Evolutionary conservation across 2,888 invertebrate species (phyloP), one percentile per base, ranked within the genome.

Genomic region (Asteroscopus sphinx): DNA sequence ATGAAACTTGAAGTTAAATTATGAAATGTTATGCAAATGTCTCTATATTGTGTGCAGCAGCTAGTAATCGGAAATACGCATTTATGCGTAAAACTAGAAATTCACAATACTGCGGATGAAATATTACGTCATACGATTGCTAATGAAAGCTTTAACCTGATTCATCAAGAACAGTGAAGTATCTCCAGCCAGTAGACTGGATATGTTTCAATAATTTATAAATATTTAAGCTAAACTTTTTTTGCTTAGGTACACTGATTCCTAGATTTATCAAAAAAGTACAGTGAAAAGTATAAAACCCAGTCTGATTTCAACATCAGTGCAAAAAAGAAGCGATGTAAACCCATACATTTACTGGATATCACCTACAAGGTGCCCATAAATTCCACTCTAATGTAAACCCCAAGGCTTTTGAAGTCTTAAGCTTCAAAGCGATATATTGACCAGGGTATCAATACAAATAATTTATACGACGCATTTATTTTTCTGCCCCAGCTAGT

Each of bases 401-500:
- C 58, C 51, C 59, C 9, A 56, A 49, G 63, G 49, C 57, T 69
- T 51, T 56, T 56, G 42, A 61, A 51, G 53, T 48, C 53, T 64
- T 65, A 73, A 60, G 56, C 61, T 62, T 44, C 53, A 51, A 46
- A 54, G 40, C 48, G 44, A 67, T 66, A 66, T 48, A 63, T 67
- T 54, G 45, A 52, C 28, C 32, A 11, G 44, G 16, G 35, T 58
- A 62, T 68, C 57, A 54, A 73, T 62, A 55, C 63, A 30, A 45
- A 58, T 56, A 68, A 69, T 62, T 67, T 75, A 74, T 62, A 53
- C 42, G 48, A 56, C 41, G 60, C 36, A 56, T 72, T 67, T 46
- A 73, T 77, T 73, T 74, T 73, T 73, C 66, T 68, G 59, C 46
- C 54, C 54, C 44, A 57, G 66, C 69, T 75, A 73, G 69, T 73